phyloP scores from a whole-genome alignment of 2,797 vertebrate species.

The Cossypha caffra region DNA sequence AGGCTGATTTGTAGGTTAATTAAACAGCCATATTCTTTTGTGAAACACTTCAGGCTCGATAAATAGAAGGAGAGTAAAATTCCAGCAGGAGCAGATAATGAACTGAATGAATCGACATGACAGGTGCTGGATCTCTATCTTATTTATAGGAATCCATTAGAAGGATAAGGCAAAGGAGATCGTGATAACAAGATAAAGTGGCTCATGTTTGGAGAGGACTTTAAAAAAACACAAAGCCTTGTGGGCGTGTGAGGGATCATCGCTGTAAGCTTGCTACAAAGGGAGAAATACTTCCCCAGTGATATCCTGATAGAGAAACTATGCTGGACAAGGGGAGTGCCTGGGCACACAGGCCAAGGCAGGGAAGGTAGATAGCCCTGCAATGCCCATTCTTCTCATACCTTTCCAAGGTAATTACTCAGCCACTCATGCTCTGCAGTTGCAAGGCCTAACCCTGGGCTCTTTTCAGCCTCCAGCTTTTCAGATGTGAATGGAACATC shows the following conservation, averaged over 20 bases:
- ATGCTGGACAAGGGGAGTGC: not conserved
- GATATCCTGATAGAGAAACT: not conserved
- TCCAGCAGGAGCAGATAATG: conserved; percentile 51
- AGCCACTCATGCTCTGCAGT: not conserved
- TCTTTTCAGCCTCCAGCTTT: not conserved
- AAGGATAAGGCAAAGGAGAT: conserved; percentile 21
- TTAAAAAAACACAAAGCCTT: not conserved
- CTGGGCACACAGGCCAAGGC: accelerated
- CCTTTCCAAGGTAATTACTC: not conserved
- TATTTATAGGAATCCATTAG: conserved; percentile 61
- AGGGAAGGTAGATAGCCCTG: not conserved
- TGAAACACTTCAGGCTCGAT: conserved; percentile 4
- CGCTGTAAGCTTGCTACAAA: not conserved
- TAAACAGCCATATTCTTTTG: conserved; percentile 60
- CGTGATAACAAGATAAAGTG: not conserved
- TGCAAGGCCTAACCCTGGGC: not conserved
- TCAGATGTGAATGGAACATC: not conserved
- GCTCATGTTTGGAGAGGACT: not conserved
- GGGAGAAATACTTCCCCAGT: not conserved
- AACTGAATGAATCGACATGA: conserved; percentile 27
- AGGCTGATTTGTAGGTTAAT: conserved; percentile 56
- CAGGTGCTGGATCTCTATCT: conserved; percentile 35
- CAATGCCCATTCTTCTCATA: not conserved
- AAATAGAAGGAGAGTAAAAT: conserved; percentile 35
- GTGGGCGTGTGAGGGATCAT: not conserved